Evolutionary conservation across 2,113 vertebrate species (phyloP).

Genomic region (Petrocephalus microphthalmus): DNA sequence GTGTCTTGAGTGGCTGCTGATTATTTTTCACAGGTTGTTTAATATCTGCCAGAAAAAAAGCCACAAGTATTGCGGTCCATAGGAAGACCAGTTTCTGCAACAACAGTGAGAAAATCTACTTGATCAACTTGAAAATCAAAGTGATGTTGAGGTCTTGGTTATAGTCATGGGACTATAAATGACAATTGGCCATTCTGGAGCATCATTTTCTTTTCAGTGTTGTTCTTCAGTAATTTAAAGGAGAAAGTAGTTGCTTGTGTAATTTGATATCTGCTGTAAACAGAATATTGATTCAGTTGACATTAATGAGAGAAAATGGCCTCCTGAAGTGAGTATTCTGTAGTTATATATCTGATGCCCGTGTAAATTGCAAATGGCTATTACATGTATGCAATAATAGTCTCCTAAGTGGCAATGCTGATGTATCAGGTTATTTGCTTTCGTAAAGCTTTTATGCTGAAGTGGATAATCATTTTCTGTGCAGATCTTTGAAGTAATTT

Average conservation of each 20-base stretch:
- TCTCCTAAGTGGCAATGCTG: constrained; percentile 29
- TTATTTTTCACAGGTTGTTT: neutral
- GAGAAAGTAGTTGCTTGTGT: neutral
- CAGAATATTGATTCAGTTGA: constrained; percentile 17
- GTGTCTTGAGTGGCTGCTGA: neutral
- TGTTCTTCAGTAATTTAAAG: neutral
- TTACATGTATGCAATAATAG: constrained; percentile 36
- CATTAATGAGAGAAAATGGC: constrained; percentile 38
- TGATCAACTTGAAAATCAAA: too few relatives aligned
- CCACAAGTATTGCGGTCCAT: neutral
- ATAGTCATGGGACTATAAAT: neutral
- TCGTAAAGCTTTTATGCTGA: constrained; percentile 37
- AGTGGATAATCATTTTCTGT: constrained; percentile 34
- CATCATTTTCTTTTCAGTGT: neutral
- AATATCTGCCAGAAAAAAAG: neutral
- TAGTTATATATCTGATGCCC: constrained; percentile 27
- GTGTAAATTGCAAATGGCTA: constrained; percentile 32
- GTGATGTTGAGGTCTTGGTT: too few relatives aligned
- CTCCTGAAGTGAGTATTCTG: constrained; percentile 18
- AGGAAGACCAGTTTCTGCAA: neutral
- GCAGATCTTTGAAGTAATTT: constrained; percentile 41
- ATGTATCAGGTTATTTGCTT: constrained; percentile 24
- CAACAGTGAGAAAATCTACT: too few relatives aligned
- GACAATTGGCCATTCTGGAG: neutral
- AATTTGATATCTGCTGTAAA: constrained; percentile 15